These are phyloP conservation scores for Serrognathus titanus DNA, from an alignment of 2,888 invertebrate genomes.

Conservation along the genomic window DNA sequence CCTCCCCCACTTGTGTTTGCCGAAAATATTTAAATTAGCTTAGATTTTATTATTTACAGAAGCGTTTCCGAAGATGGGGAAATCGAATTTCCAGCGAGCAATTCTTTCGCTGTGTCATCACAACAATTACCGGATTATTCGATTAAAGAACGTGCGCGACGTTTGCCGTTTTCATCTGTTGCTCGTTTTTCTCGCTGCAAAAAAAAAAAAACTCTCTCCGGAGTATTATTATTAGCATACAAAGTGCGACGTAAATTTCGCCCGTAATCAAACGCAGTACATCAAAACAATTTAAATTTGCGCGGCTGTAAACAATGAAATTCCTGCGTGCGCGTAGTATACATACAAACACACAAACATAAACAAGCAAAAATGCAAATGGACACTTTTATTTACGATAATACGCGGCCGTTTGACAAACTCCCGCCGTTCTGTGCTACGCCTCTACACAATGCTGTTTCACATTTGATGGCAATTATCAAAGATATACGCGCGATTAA, in stretches of 20 bases:
- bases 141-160: too few species aligned
- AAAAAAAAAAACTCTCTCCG: not conserved
- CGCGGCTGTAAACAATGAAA: not conserved
- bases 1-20: too few species aligned
- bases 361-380: conserved; percentile 8
- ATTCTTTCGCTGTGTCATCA: too few species aligned
- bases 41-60: too few species aligned
- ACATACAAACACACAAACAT: not conserved
- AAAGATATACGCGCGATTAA: conserved; percentile 18
- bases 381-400: conserved; percentile 17
- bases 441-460: conserved; percentile 10
- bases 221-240: conserved; percentile 12
- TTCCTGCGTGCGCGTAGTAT: not conserved
- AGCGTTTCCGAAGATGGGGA: too few species aligned
- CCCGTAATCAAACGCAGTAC: conserved; percentile 11
- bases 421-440: conserved; percentile 2
- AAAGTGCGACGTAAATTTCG: conserved; percentile 15
- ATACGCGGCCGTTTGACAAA: conserved; percentile 5
- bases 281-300: conserved; percentile 9
- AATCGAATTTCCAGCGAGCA: too few species aligned
- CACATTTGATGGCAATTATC: conserved; percentile 15
- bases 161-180: not conserved
- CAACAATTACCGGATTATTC: too few species aligned
- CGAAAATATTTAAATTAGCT: not conserved
- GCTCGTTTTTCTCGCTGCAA: not conserved